Base-by-base conservation (phyloP, 2,113 vertebrate genomes). In the Aptenodytes forsteri region DNA sequence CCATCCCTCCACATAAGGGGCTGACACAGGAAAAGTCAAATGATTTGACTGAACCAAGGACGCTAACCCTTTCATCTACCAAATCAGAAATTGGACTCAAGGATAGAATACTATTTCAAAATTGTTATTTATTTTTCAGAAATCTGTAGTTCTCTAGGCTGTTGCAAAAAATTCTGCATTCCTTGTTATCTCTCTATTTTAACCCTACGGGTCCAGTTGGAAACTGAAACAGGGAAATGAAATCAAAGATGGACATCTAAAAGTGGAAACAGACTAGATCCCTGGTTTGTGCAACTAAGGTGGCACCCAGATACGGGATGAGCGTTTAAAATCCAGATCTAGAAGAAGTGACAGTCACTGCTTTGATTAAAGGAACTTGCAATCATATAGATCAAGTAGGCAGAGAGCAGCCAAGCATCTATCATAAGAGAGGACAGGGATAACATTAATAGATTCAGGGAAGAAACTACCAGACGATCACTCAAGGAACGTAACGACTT, bases 1-100 rank as follows among this genome's bases (percentile, higher is more conserved):
- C 32, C 0, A 0, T 16, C 19, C 16, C 11, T 80, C 23, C 27
- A 38, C 25, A 7, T 50, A 86, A 50, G 6, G 14, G 7, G 5
- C 8, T 30, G 11, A 59, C 42, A 50, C 1, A 42, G n/a, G 4
- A 65, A 17, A 78, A 89, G 81, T n/a, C 56, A 83, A 89, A 56
- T 29, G 2, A 75, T 54, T 66, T 71, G n/a, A 62, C 1, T 2
- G n/a, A 84, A 89, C 3, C 2, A 65, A 70, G 22, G 55, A 84
- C 9, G 30, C 10, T 49, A 66, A 54, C 5, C 16, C 18, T 77
- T n/a, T 61, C 20, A 52, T 29, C 7, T 49, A 87, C 4, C 50
- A 85, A 78, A 92, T 11, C 16, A 52, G 40, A 93, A 84, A 58
- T 38, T 19, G 36, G 36, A 32, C 59, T 82, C 4, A 69, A 88